phyloP scores from a whole-genome alignment of 2,113 vertebrate genomes.

The Rhynchopsitta pachyrhyncha region DNA sequence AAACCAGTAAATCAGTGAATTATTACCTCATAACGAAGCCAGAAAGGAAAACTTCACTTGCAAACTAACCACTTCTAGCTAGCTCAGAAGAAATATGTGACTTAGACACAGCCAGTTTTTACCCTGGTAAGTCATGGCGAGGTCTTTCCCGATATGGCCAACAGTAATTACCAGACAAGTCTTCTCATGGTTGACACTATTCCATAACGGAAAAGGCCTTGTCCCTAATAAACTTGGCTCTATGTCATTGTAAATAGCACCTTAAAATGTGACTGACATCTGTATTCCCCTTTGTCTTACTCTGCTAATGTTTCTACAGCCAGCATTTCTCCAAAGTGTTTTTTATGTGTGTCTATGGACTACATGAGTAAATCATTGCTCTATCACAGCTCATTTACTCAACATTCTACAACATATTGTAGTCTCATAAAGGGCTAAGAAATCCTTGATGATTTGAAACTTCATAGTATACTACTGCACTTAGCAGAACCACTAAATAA shows the following conservation, averaged over 20 bases:
- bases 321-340: neutral
- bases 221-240: neutral
- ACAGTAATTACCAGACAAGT: neutral
- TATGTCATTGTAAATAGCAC: neutral
- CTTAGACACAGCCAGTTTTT: neutral
- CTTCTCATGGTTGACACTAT: neutral
- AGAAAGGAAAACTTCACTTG: neutral
- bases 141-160: neutral
- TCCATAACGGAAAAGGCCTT: neutral
- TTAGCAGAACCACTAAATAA: neutral
- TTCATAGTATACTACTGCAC: neutral
- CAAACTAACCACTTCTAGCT: neutral
- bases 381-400: neutral
- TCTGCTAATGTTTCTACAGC: neutral
- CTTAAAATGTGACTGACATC: neutral
- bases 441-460: slow-evolving; percentile 12
- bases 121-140: neutral
- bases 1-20: neutral
- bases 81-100: neutral
- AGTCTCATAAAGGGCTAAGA: neutral
- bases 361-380: neutral
- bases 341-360: neutral
- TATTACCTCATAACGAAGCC: neutral
- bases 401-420: neutral
- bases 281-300: neutral